Conservation (phyloP, 1,140 invertebrate species). For the Cardiocondyla obscurior region DNA sequence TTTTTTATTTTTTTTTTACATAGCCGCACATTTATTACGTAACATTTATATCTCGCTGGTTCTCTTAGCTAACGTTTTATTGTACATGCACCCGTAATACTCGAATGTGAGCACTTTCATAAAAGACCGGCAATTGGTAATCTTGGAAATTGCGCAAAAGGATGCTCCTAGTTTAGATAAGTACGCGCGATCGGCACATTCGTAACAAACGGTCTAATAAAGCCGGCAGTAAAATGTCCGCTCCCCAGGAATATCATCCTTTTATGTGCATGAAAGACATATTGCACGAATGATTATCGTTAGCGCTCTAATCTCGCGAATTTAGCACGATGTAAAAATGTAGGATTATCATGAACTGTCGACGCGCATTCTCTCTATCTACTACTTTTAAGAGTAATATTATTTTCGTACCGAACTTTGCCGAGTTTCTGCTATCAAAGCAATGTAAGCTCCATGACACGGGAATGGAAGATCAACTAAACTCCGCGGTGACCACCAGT, state of each 20-base stretch:
- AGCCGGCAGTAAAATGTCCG: background rate
- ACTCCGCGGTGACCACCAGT: background rate
- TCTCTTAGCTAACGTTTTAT: background rate
- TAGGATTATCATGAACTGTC: background rate
- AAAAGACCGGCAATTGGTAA: slow-evolving; percentile 45
- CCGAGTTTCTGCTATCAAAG: background rate
- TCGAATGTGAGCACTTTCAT: slow-evolving; percentile 24
- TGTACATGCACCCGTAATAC: background rate
- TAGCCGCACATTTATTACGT: slow-evolving; percentile 33
- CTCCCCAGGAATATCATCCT: background rate
- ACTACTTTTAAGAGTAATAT: background rate
- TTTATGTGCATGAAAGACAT: background rate
- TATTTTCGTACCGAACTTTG: background rate
- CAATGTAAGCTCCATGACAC: background rate
- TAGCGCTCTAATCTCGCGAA: background rate
- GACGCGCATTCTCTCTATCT: background rate
- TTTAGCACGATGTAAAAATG: background rate
- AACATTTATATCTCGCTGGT: background rate
- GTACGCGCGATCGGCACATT: slow-evolving; percentile 13
- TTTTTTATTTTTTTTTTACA: background rate
- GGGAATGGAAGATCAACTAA: background rate
- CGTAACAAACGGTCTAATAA: slow-evolving; percentile 27
- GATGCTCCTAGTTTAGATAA: slow-evolving; percentile 50
- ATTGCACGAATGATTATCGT: background rate
- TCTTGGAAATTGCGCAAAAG: slow-evolving; percentile 50